Evolutionary conservation across 2,888 invertebrate genomes (phyloP).

Genomic region (Physocephala rufipes): DNA sequence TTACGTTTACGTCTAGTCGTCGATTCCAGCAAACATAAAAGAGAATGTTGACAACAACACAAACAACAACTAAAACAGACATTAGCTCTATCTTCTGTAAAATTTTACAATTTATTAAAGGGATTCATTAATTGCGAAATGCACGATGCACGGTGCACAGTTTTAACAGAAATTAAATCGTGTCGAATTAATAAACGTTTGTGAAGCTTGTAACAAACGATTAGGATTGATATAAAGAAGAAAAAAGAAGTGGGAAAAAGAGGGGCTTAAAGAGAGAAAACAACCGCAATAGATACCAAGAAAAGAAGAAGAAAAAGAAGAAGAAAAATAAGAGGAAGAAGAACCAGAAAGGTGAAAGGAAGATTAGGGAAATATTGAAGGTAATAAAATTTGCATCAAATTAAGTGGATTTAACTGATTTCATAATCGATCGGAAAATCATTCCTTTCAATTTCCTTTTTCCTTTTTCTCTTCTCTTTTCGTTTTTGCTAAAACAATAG

Average conservation of each 20-base stretch:
- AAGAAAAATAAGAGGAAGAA: not conserved
- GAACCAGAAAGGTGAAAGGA: not conserved
- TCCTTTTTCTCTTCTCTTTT: too few relatives aligned
- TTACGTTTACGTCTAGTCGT: not conserved
- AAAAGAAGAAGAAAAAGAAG: too few relatives aligned
- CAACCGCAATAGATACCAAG: too few relatives aligned
- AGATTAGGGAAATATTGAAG: not conserved
- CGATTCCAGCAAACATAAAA: not conserved
- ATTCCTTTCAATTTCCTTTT: too few relatives aligned
- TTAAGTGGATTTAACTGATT: not conserved
- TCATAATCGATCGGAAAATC: too few relatives aligned
- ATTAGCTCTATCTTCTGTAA: not conserved
- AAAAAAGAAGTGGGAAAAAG: not conserved
- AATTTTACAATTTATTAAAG: not conserved
- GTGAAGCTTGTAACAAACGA: too few relatives aligned
- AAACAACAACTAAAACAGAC: not conserved
- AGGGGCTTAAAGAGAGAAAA: too few relatives aligned
- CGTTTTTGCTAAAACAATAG: not conserved
- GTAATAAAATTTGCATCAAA: constrained; percentile 18
- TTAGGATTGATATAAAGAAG: too few relatives aligned
- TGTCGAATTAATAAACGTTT: not conserved
- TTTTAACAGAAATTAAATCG: not conserved
- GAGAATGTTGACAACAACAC: not conserved
- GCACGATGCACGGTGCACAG: not conserved
- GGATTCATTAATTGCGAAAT: constrained; percentile 13